Evolutionary conservation across 2,888 invertebrate genomes (phyloP).

Genomic region (Nesidiocoris tenuis): DNA sequence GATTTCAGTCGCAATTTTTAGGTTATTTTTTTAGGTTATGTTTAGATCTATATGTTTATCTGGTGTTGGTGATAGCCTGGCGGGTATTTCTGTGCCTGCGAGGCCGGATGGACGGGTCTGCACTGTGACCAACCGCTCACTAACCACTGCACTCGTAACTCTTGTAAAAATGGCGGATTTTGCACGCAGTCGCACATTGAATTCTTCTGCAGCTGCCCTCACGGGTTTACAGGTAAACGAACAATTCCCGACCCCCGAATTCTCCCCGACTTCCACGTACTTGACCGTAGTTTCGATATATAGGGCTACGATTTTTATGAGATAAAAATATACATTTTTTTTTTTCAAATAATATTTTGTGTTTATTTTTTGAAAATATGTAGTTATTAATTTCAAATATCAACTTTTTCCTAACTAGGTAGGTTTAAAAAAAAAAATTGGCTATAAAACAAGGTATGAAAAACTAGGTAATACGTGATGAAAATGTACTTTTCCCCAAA

Average conservation of each 20-base stretch:
- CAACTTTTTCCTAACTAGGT: too few species aligned
- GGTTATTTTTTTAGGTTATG: too few species aligned
- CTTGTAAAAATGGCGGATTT: conserved; percentile 63
- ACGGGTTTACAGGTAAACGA: conserved; percentile 66
- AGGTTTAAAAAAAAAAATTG: too few species aligned
- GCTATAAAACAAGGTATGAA: too few species aligned
- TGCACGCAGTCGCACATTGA: conserved; percentile 60
- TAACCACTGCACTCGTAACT: conserved; percentile 37
- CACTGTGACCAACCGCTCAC: conserved; percentile 57
- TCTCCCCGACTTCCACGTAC: conserved; percentile 2
- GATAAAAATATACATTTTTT: conserved; percentile 50
- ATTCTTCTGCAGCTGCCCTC: conserved; percentile 70
- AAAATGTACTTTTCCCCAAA: too few species aligned
- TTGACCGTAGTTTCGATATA: too few species aligned
- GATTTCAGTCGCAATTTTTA: too few species aligned
- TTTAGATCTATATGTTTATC: too few species aligned
- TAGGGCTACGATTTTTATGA: conserved; percentile 54
- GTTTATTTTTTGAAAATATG: too few species aligned
- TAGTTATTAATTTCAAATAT: too few species aligned
- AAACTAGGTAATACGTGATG: too few species aligned
- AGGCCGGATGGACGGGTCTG: conserved; percentile 66
- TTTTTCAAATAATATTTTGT: too few species aligned
- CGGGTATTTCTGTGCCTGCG: conserved; percentile 69
- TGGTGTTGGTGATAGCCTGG: conserved; percentile 51
- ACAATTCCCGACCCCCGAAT: background rate